These are phyloP conservation scores for Tigriopus japonicus DNA, from an alignment of 1,140 invertebrate genomes.

Conservation along the genomic window DNA sequence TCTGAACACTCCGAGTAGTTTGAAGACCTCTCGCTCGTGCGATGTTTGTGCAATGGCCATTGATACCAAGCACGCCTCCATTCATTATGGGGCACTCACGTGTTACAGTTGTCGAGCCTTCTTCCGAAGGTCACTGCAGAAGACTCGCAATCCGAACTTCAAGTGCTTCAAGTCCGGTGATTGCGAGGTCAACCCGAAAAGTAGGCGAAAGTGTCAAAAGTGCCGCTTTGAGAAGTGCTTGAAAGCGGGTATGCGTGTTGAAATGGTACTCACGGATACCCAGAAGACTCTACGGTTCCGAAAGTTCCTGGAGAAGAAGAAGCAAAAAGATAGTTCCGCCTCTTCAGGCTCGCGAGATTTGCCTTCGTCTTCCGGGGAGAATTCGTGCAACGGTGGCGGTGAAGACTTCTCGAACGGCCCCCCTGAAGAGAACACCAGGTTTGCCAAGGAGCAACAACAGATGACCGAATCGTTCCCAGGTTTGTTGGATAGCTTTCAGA, in stretches of 20 bases:
- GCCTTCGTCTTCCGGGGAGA: too few relatives aligned
- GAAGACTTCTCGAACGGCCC: too few relatives aligned
- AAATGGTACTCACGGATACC: not conserved
- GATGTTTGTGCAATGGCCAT: too few relatives aligned
- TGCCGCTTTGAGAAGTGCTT: not conserved
- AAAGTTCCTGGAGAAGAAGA: not conserved
- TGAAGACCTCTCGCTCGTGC: too few relatives aligned
- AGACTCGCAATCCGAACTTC: not conserved
- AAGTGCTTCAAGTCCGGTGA: not conserved
- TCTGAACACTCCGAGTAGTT: too few relatives aligned
- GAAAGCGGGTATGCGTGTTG: not conserved
- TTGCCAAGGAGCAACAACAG: too few relatives aligned
- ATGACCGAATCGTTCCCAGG: too few relatives aligned
- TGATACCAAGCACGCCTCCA: not conserved
- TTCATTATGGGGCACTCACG: not conserved
- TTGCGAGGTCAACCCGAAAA: not conserved
- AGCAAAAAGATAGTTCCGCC: too few relatives aligned
- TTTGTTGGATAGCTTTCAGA: too few relatives aligned
- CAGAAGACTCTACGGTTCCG: not conserved
- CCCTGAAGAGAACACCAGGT: too few relatives aligned
- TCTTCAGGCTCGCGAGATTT: too few relatives aligned
- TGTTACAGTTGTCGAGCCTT: slow-evolving; percentile 5
- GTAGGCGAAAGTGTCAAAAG: not conserved
- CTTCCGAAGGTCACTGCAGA: not conserved
- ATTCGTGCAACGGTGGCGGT: too few relatives aligned